phyloP scores from a whole-genome alignment of 2,888 invertebrate species.

The Tortricodes alternella region DNA sequence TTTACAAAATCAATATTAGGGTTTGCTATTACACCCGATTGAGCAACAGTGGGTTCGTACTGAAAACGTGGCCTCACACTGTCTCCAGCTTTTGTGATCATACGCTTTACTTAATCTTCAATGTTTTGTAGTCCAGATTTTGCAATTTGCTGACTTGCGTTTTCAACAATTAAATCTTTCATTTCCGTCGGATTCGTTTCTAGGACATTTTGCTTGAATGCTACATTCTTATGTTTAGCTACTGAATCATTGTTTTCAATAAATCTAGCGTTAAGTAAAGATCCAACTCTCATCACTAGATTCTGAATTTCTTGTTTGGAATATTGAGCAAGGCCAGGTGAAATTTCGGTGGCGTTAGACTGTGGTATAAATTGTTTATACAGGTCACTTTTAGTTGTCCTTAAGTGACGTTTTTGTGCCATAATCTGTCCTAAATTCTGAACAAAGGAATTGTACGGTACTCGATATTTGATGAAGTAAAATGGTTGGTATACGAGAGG shows the following conservation, averaged over 20 bases:
- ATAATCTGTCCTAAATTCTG: constrained; percentile 44
- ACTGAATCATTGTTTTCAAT: constrained; percentile 33
- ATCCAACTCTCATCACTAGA: constrained; percentile 47
- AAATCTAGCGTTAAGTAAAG: constrained; percentile 55
- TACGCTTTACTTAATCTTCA: too few relatives aligned
- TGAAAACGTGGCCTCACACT: too few relatives aligned
- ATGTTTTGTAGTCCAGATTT: too few relatives aligned
- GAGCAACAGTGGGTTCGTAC: too few relatives aligned
- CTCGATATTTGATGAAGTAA: constrained; percentile 61
- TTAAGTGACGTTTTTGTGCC: constrained; percentile 43
- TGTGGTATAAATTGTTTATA: constrained; percentile 48
- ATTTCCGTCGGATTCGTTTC: too few relatives aligned
- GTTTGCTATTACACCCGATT: too few relatives aligned
- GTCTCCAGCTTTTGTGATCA: too few relatives aligned
- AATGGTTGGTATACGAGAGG: constrained; percentile 52
- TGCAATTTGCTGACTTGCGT: too few relatives aligned
- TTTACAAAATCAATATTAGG: too few relatives aligned
- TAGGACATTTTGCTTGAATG: too few relatives aligned
- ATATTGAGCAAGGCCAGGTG: constrained; percentile 48
- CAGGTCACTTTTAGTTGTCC: constrained; percentile 43
- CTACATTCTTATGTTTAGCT: neutral
- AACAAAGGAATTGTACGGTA: constrained; percentile 54
- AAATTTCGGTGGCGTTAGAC: constrained; percentile 50
- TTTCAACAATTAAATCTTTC: too few relatives aligned
- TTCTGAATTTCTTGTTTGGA: constrained; percentile 49